Evolutionary conservation across 2,113 vertebrate genomes (phyloP), one percentile per base, ranked within the genome.

Genomic region (Epinephelus fuscoguttatus): DNA sequence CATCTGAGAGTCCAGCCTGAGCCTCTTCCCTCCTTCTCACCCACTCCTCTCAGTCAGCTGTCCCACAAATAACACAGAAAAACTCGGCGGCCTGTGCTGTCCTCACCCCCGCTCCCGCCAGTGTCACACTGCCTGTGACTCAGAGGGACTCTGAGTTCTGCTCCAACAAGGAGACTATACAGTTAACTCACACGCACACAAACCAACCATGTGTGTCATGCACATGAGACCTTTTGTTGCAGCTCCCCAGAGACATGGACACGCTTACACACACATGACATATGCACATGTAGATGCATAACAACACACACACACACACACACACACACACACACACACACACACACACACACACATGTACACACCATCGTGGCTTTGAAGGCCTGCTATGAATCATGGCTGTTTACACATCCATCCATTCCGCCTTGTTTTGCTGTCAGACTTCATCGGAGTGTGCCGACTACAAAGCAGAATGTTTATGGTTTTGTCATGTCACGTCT

Each of bases 361-460:
- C 40, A 21, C 21, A 14, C 64, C 85, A 74, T 40, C 50, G 1
- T 8, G 70, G 61, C 74, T 85, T 47, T 70, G 82, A 63, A 87
- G 70, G 90, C 75, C 91, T 91, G 89, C 70, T 84, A 61, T 90
- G 88, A 92, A 90, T 91, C 90, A 90, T 23, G 82, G 61, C 61
- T 91, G 88, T 93, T 91, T 90, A 89, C 86, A 81, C 69, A 82
- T 90, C 87, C 88, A 84, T 92, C 88, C 87, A 85, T 89, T 74
- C 70, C 6, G 19, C 74, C 87, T 78, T 81, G 71, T 90, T 90
- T 67, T 45, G 59, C 87, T 82, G 90, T 91, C 91, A 84, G 87
- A 83, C 79, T 63, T 71, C 87, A 80, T 15, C 50, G 83, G 71
- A 85, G 86, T 82, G 86, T 82, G 90, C 68, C 40, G 81, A 75